Conservation (phyloP, 2,797 vertebrate genomes). For the Acrossocheilus wenchowensis region DNA sequence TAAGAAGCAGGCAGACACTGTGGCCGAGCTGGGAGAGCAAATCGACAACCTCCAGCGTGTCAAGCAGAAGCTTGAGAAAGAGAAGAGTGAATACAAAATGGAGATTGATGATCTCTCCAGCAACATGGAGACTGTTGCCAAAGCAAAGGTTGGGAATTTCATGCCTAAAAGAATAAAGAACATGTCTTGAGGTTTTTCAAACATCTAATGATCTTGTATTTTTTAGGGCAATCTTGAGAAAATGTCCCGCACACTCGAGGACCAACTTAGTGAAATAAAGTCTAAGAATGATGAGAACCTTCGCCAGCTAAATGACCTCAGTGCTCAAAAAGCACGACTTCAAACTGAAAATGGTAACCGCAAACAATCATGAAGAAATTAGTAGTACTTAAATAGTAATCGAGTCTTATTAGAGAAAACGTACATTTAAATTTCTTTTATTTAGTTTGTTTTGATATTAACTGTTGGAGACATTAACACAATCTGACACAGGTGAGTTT, state of each 20-base stretch:
- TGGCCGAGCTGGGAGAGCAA: too few relatives aligned
- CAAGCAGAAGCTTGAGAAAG: too few relatives aligned
- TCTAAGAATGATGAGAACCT: constrained; percentile 82
- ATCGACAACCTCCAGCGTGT: too few relatives aligned
- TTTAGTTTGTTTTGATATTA: background rate
- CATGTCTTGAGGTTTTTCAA: too few relatives aligned
- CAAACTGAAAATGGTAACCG: constrained; percentile 86
- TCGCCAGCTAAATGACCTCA: constrained; percentile 81
- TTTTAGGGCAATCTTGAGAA: constrained; percentile 86
- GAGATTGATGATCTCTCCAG: too few relatives aligned
- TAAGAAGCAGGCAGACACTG: too few relatives aligned
- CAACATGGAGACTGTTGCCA: constrained; percentile 73
- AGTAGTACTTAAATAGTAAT: background rate
- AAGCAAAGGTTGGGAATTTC: constrained; percentile 77
- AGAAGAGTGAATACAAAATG: too few relatives aligned
- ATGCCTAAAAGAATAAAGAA: background rate
- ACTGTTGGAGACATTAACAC: background rate
- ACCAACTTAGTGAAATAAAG: constrained; percentile 84
- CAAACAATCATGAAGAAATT: background rate
- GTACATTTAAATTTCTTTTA: background rate
- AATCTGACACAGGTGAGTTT: too few relatives aligned
- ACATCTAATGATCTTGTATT: too few relatives aligned
- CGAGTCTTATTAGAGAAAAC: background rate
- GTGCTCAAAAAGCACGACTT: constrained; percentile 83
- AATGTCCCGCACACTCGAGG: constrained; percentile 85